Evolutionary conservation across 2,113 vertebrate species (phyloP), one percentile per base, ranked within the genome.

Genomic region (Orientallactaga bullata): DNA sequence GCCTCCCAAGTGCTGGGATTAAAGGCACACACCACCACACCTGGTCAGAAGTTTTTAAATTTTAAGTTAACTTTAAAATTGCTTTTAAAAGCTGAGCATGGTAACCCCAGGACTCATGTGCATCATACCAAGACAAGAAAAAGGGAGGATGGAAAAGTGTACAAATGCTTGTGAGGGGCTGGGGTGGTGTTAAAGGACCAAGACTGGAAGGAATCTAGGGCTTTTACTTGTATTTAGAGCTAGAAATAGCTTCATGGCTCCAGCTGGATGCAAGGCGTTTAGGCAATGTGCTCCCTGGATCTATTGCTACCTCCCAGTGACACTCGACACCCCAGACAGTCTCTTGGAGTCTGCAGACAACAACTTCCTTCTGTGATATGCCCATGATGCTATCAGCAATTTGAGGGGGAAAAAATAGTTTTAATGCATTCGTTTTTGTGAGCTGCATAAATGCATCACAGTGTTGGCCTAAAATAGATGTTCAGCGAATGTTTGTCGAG

Each of bases 341-440:
- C 30, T 2, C 28, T 12, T 58, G 65, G 65, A 16, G 16, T 88
- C 17, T 80, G 7, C 60, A 47, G 61, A 60, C 7, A 51, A 2
- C 24, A 42, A 32, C 35, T 24, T 30, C 35, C 30, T 35, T 93
- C 37, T 65, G 47, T 3, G 69, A 32, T 39, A 35, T 7, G 65
- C 55, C 21, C 60, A 28, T 1, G 16, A 28, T n/a, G 69, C 21
- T 4, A 55, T 13, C 37, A 89, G 76, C 15, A 88, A 79, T 95
- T 82, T 85, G 74, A 89, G 66, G 58, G 61, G 55, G 55, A 55
- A 68, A 89, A 72, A 24, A 4, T 89, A 28, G 72, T 84, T 78
- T 77, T 91, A 55, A 88, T 16, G 5, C 9, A 61, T 84, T 92
- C 47, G 51, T 78, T 65, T 91, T 91, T 85, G n/a, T 89, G 71